Evolutionary conservation across 2,797 vertebrate species (phyloP), one percentile per base, ranked within the genome.

Genomic region (Agapornis canus): DNA sequence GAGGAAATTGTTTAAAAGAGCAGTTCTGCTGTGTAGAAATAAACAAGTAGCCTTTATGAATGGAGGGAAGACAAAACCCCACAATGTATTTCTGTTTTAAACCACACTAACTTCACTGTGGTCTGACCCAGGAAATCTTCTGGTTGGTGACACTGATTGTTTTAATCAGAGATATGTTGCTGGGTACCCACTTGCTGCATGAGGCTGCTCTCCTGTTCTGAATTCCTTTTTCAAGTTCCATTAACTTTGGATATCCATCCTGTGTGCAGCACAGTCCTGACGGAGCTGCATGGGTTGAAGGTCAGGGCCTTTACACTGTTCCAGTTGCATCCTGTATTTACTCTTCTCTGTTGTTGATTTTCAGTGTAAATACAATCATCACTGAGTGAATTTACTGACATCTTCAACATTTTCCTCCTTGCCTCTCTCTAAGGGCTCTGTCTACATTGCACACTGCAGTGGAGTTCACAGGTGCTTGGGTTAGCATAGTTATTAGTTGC

Each of bases 1-100:
- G 70, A 92, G 82, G 95, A 92, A 63, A 81, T 92, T 86, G 80
- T 91, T 91, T 70, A 57, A 39, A 60, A 91, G 90, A 89, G 85
- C 78, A 37, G 61, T 51, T 71, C 79, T 97, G 71, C 86, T 89
- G 76, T 78, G 87, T 2, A 77, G 68, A 57, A 60, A 43, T 14
- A 42, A 86, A 91, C 82, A 95, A 94, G 31, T n/a, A 72, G 82
- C 85, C 73, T 91, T 91, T 96, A 73, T 90, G 56, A 66, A 16
- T 7, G 29, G 6, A 35, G 51, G 66, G 69, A 71, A 82, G 79
- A 92, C 87, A 95, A 91, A 96, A 88, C 43, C 79, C 59, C 86
- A 80, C 79, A 60, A 57, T 92, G 79, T 81, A 27, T 64, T 95
- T 64, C 66, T 83, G 1, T 69, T 66, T 70, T 90, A 56, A 91